Conservation (phyloP, 2,113 vertebrate species). For the Isurus oxyrinchus region DNA sequence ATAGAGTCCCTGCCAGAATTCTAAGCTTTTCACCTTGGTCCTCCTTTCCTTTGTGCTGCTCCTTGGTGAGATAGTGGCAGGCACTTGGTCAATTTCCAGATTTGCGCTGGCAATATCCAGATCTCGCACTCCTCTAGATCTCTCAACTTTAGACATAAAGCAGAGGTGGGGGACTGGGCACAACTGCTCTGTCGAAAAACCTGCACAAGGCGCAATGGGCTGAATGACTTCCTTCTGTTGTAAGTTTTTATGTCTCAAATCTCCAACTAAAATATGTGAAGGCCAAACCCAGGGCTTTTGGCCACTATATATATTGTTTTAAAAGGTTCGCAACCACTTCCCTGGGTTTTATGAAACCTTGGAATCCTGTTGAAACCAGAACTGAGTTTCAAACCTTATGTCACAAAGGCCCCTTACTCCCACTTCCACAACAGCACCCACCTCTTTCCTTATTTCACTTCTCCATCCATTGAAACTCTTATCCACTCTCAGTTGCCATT, state of each 20-base stretch:
- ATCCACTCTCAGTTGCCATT: too few species aligned
- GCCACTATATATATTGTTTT: background rate
- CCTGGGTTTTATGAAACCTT: background rate
- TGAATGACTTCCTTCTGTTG: background rate
- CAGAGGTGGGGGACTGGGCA: background rate
- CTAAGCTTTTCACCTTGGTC: background rate
- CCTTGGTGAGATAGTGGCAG: background rate
- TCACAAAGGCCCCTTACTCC: background rate
- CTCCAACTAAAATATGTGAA: background rate
- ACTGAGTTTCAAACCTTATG: background rate
- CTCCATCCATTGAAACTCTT: too few species aligned
- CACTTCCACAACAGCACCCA: background rate
- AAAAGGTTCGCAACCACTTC: background rate
- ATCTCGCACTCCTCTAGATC: background rate
- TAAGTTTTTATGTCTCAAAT: background rate
- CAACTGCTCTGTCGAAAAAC: background rate
- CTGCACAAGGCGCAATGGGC: background rate
- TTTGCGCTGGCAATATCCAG: background rate
- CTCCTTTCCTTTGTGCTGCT: background rate
- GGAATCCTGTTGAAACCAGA: background rate
- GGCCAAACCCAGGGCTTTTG: background rate
- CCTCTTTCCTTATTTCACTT: too few species aligned
- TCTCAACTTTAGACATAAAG: too few species aligned
- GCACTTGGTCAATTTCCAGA: background rate
- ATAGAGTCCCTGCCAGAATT: background rate